Conservation (phyloP, 1,140 invertebrate species). For the Hycleus phaleratus region DNA sequence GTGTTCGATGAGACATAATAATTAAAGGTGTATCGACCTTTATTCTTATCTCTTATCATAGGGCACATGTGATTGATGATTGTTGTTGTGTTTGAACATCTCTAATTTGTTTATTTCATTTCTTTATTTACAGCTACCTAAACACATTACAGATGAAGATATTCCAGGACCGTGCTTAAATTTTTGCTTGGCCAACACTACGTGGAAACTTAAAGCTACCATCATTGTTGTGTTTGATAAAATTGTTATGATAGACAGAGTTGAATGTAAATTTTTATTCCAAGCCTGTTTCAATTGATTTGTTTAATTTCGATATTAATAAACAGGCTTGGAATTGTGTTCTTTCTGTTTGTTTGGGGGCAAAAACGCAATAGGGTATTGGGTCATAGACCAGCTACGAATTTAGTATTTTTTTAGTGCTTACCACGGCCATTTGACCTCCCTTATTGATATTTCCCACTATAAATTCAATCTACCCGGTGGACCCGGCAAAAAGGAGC, state of each 20-base stretch:
- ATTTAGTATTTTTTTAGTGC: slow-evolving; percentile 68
- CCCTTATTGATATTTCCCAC: slow-evolving; percentile 93
- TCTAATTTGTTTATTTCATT: slow-evolving; percentile 39
- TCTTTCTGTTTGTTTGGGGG: slow-evolving; percentile 8
- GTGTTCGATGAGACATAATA: slow-evolving; percentile 7
- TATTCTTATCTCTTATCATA: slow-evolving; percentile 1
- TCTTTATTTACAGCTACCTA: slow-evolving; percentile 39
- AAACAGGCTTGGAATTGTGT: slow-evolving; percentile 8
- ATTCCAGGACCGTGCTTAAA: not conserved
- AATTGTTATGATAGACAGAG: too few species aligned
- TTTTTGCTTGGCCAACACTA: too few species aligned
- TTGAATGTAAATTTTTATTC: not conserved
- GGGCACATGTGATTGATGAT: not conserved
- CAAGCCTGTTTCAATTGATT: not conserved
- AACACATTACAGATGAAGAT: slow-evolving; percentile 22
- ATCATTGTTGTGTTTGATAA: too few species aligned
- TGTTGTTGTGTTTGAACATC: slow-evolving; percentile 13
- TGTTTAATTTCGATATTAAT: not conserved
- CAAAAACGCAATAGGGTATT: not conserved
- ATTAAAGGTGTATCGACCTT: not conserved
- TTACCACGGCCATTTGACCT: slow-evolving; percentile 95
- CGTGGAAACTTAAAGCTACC: too few species aligned
- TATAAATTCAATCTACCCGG: slow-evolving; percentile 91
- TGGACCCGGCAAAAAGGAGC: slow-evolving; percentile 71
- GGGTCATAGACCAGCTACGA: slow-evolving; percentile 16